Conservation (phyloP, 2,797 vertebrate genomes). For the Rhincodon typus region DNA sequence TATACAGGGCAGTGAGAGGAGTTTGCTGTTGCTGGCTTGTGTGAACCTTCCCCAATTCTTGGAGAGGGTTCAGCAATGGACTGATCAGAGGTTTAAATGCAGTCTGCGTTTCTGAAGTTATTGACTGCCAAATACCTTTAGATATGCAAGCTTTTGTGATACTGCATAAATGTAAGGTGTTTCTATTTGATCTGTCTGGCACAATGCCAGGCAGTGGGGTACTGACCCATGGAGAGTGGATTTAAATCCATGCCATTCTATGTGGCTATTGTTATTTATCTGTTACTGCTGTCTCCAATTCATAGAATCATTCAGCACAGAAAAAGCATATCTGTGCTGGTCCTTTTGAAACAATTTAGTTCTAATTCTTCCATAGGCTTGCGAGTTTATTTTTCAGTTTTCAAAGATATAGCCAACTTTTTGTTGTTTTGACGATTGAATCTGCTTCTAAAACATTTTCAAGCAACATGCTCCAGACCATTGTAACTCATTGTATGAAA, state of each 20-base stretch:
- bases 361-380: background rate
- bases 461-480: background rate
- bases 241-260: too few species aligned
- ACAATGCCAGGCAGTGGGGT: background rate
- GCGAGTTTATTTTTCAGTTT: background rate
- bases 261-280: background rate
- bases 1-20: background rate
- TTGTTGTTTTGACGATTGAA: background rate
- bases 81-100: background rate
- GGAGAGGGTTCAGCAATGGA: background rate
- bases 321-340: too few species aligned
- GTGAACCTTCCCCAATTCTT: background rate
- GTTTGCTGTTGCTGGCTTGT: background rate
- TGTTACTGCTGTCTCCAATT: background rate
- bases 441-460: background rate
- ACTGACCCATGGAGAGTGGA: background rate
- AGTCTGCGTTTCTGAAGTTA: background rate
- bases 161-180: too few species aligned
- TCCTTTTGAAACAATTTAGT: background rate
- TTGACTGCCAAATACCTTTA: background rate
- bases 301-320: background rate
- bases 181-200: background rate
- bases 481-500: background rate
- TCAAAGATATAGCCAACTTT: background rate
- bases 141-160: background rate